These are phyloP conservation scores for Gnathonemus longibarbis DNA, from an alignment of 2,113 vertebrate species.

Conservation along the genomic window DNA sequence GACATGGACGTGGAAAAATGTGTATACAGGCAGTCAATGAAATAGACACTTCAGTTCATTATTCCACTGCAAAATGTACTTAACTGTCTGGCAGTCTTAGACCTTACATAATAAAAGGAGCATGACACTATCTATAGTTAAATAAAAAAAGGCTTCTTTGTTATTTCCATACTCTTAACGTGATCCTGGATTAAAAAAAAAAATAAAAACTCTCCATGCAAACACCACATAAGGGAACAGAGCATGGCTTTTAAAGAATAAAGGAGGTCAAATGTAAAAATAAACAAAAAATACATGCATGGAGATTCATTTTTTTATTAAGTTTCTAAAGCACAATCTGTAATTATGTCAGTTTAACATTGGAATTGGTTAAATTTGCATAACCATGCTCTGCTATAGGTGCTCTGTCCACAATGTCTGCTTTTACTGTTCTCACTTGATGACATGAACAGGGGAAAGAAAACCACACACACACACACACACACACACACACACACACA, in stretches of 20 bases:
- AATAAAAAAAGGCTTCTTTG: background rate
- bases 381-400: background rate
- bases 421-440: background rate
- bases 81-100: background rate
- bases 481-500: no score
- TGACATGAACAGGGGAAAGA: background rate
- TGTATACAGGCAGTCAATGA: background rate
- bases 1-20: background rate
- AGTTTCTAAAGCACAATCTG: background rate
- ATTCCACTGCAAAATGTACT: background rate
- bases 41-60: background rate
- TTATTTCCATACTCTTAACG: background rate
- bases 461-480: background rate
- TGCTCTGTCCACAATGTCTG: background rate
- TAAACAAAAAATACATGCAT: background rate
- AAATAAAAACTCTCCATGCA: background rate
- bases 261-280: background rate
- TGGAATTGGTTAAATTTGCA: background rate
- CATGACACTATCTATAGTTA: background rate
- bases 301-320: background rate
- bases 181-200: background rate
- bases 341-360: background rate
- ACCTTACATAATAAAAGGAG: background rate
- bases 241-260: background rate
- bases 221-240: background rate